Evolutionary conservation across 2,888 invertebrate genomes (phyloP).

Genomic region (Dendrolimus pini): DNA sequence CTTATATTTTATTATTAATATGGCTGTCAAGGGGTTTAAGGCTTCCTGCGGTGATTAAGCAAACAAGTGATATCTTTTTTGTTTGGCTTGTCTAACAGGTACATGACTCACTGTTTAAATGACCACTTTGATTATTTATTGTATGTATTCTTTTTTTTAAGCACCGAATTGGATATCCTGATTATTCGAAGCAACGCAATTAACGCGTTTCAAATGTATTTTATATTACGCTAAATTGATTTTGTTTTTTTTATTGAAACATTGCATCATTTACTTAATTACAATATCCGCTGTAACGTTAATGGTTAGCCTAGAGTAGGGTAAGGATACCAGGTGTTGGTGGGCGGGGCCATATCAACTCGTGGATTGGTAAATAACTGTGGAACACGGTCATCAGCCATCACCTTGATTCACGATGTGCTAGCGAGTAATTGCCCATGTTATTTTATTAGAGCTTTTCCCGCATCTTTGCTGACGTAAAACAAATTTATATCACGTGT

Average conservation of each 20-base stretch:
- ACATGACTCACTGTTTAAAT: neutral
- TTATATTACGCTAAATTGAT: neutral
- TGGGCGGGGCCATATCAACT: constrained; percentile 8
- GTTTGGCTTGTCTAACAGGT: neutral
- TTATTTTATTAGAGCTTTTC: neutral
- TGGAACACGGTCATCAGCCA: neutral
- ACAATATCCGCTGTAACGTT: neutral
- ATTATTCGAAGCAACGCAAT: neutral
- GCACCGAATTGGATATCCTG: neutral
- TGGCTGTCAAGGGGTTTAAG: constrained; percentile 1
- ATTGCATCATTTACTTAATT: neutral
- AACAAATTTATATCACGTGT: no score
- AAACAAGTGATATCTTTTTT: neutral
- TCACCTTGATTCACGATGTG: neutral
- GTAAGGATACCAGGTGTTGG: constrained; percentile 15
- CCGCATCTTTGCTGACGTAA: no score
- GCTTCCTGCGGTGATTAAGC: neutral
- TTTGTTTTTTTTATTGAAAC: neutral
- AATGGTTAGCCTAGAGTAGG: constrained; percentile 6
- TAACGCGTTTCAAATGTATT: neutral
- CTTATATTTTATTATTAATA: neutral
- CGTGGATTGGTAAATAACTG: constrained; percentile 12
- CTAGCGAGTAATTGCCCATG: neutral
- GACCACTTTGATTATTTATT: neutral
- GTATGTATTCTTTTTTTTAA: neutral